Base-by-base conservation (phyloP, 2,113 vertebrate genomes). In the Castor canadensis region DNA sequence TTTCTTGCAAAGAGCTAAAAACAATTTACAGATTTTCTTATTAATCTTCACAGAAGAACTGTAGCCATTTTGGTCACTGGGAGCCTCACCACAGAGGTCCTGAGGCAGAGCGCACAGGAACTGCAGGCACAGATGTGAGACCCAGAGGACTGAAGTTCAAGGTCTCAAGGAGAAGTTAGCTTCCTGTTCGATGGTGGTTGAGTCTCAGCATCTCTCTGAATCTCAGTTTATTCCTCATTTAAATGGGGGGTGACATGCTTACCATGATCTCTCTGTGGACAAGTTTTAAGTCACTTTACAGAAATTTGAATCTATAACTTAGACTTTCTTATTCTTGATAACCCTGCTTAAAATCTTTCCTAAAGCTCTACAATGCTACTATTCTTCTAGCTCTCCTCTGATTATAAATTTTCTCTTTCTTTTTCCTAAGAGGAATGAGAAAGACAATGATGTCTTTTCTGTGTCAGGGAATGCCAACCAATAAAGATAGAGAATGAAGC, bases 21-120 rank as follows among this genome's bases (percentile, higher is more conserved):
- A 43, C 32, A 95, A 79, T 93, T 86, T 95, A 90, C 7, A 0
- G 35, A 77, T 91, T 88, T 95, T 93, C 85, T 91, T 77, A 66
- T 94, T 93, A 91, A 95, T 89, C 58, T 66, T 95, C 60, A 38
- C 62, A 73, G 62, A 86, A 54, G 64, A 91, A n/a, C 24, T 80
- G 12, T 2, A 72, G 80, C 24, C 28, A 26, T 77, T 90, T 89
- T 28, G 28, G 11, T 93, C 32, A 35, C 20, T 15, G n/a, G 58
- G 30, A 89, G 40, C 12, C 11, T 81, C 47, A 1, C 22, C 52
- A 54, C 60, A 67, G 77, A 60, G 40, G 4, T 47, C 45, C 11
- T 1, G 28, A 54, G 47, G 43, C 60, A 24, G 58, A 62, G 54
- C 4, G 1, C 1, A 6, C 26, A 11, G 22, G 8, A 91, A 30